phyloP scores from a whole-genome alignment of 2,888 invertebrate species.

The Odontothrips loti region DNA sequence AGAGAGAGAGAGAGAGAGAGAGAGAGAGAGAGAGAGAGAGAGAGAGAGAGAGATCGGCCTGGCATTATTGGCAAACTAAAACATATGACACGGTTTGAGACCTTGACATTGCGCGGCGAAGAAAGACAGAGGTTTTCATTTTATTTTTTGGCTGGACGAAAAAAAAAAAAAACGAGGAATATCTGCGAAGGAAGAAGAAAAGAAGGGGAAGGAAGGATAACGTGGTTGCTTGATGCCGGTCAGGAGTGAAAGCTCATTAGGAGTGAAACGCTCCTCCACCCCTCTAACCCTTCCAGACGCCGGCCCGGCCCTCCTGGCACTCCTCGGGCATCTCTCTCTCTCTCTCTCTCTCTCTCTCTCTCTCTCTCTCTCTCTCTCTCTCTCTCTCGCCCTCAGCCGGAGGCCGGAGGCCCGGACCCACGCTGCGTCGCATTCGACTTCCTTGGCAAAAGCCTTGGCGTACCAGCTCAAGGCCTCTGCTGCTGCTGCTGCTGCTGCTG shows the following conservation, averaged over 20 bases:
- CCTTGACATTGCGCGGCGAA: neutral
- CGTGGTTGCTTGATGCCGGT: neutral
- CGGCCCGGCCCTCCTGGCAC: neutral
- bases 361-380: no score
- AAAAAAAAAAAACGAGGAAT: neutral
- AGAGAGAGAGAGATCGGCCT: no score
- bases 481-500: neutral
- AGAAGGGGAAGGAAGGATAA: neutral
- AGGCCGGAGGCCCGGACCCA: neutral
- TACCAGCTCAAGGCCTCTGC: neutral
- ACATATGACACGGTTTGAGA: neutral
- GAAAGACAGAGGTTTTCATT: neutral
- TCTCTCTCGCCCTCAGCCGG: no score
- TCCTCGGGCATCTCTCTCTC: no score
- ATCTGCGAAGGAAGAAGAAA: neutral
- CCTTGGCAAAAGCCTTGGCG: neutral
- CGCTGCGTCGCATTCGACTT: neutral
- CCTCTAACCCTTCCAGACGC: neutral
- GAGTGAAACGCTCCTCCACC: neutral
- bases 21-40: no score
- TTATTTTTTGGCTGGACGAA: no score
- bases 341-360: no score
- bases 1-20: no score
- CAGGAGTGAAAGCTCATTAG: constrained; percentile 25
- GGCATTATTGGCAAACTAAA: neutral